Evolutionary conservation across 2,888 invertebrate species (phyloP).

Genomic region (Orthosia gracilis): DNA sequence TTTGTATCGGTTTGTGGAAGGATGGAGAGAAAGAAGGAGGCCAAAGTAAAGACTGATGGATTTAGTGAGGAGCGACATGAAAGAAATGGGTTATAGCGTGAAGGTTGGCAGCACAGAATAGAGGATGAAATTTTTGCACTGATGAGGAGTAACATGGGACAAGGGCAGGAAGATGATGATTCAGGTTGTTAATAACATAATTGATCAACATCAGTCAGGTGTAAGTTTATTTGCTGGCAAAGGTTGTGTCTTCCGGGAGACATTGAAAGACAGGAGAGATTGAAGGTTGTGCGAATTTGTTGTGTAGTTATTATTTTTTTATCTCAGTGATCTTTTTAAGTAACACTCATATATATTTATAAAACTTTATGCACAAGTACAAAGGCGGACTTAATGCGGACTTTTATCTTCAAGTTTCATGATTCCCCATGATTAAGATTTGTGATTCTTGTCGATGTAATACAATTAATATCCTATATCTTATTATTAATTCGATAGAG

Average conservation of each 20-base stretch:
- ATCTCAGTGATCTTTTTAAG: background rate
- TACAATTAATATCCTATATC: too few relatives aligned
- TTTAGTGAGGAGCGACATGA: background rate
- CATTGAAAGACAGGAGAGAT: slow-evolving; percentile 1
- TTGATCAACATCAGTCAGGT: slow-evolving; percentile 19
- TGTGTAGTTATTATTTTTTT: background rate
- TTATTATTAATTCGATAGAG: too few relatives aligned
- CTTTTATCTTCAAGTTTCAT: too few relatives aligned
- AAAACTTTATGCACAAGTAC: too few relatives aligned
- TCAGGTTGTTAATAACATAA: slow-evolving; percentile 1
- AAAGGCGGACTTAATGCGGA: too few relatives aligned
- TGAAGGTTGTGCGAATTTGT: background rate
- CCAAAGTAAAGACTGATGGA: background rate
- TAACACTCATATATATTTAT: too few relatives aligned
- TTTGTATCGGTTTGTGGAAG: too few relatives aligned
- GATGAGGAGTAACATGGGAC: background rate
- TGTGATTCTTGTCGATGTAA: too few relatives aligned
- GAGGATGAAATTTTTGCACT: background rate
- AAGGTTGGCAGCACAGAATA: background rate
- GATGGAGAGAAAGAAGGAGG: too few relatives aligned
- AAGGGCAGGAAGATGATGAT: background rate
- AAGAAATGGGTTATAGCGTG: background rate
- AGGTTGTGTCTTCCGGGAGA: slow-evolving; percentile 17
- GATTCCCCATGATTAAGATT: too few relatives aligned
- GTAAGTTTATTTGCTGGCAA: background rate